Conservation (phyloP, 64 coral and sea anemone genomes). For the Porites lutea region DNA sequence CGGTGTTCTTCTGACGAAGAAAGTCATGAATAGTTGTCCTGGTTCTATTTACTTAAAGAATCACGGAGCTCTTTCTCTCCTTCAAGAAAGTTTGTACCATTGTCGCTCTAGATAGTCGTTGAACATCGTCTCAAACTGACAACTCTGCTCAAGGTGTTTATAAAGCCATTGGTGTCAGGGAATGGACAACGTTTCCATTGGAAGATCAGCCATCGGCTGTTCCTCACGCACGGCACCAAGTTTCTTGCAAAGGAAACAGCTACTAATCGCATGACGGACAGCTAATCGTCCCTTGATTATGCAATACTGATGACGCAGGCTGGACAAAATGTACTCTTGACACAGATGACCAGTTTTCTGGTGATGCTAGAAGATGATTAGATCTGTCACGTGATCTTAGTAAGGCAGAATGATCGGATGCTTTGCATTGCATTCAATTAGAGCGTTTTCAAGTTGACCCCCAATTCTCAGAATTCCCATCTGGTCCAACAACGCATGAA, state of each 20-base stretch:
- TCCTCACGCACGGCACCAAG: background rate
- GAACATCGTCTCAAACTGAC: background rate
- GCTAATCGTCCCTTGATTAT: constrained; percentile 30
- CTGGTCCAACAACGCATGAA: background rate
- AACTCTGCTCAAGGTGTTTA: constrained; percentile 28
- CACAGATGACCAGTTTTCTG: constrained; percentile 18
- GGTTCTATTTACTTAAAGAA: background rate
- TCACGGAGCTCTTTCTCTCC: constrained; percentile 37
- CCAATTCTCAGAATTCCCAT: constrained; percentile 24
- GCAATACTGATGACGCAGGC: constrained; percentile 7
- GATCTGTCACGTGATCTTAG: background rate
- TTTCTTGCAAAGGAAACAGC: constrained; percentile 16
- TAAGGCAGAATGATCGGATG: constrained; percentile 30
- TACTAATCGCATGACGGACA: background rate
- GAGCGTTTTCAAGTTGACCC: constrained; percentile 1
- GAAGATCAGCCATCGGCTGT: constrained; percentile 38
- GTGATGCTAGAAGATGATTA: constrained; percentile 28
- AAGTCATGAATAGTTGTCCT: background rate
- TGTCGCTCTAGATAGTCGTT: background rate
- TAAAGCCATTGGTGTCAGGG: constrained; percentile 9
- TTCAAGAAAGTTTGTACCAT: constrained; percentile 46
- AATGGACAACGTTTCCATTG: background rate
- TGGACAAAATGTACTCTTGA: constrained; percentile 40
- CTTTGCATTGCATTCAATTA: background rate
- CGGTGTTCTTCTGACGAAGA: background rate